Base-by-base conservation (phyloP, 2,797 vertebrate species). In the Centroberyx gerrardi region DNA sequence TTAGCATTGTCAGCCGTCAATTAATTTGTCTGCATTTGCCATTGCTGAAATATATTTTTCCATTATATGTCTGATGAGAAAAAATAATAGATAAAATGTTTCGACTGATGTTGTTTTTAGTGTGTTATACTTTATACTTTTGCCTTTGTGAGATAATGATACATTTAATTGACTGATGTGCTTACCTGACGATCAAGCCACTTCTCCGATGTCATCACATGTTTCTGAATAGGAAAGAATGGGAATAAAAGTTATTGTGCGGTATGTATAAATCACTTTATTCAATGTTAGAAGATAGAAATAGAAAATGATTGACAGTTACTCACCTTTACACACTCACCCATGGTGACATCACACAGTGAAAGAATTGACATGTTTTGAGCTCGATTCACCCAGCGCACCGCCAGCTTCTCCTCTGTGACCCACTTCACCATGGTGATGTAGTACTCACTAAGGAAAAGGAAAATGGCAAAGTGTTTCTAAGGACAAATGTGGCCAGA, bases 361-460 rank as follows among this genome's bases (percentile, higher is more conserved):
- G 92, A 89, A 6, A 95, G 91, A 31, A 94, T 79, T 0, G 95
- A 94, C 74, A 55, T 78, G 74, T 95, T 95, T 42, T 95, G 95
- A 68, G 93, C 88, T 65, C 94, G 91, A 66, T 92, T 94, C 51
- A 95, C 80, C 95, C 95, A 95, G 5, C 93, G 91, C 49, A 95
- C 93, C 0, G 90, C 78, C 67, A 94, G 54, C 59, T 31, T 82
- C 60, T 92, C 82, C 12, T n/a, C 72, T 0, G 82, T 87, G 70
- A 84, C 85, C 95, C 95, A 95, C 8, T 53, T 93, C 72, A 95
- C 93, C 94, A 94, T 93, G 54, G 90, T 93, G 72, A 95, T 74
- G 75, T 95, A 95, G 62, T 81, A 91, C 14, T 94, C 89, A 17
- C 95, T 95, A 17, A 5, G 40, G 31, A 46, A 28, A 68, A 46